Evolutionary conservation across 2,113 vertebrate genomes (phyloP).

Genomic region (Microtus pennsylvanicus): DNA sequence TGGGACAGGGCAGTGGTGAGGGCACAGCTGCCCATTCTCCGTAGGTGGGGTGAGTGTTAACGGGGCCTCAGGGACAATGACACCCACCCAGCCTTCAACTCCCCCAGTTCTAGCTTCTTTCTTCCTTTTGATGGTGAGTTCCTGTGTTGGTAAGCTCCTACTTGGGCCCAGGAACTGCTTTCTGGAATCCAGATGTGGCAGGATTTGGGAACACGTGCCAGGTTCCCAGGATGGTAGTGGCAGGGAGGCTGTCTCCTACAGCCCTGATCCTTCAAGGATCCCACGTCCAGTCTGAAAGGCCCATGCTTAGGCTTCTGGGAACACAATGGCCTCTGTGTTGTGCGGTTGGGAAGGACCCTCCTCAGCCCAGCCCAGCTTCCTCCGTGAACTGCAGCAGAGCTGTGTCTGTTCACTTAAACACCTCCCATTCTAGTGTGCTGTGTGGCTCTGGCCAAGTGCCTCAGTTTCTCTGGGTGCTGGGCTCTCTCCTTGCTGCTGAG

Average conservation of each 20-base stretch:
- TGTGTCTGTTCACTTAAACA: accelerated
- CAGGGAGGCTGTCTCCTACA: not conserved
- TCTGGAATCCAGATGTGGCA: constrained; percentile 72
- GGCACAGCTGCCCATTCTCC: not conserved
- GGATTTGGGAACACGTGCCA: not conserved
- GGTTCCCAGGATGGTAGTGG: not conserved
- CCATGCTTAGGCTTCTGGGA: not conserved
- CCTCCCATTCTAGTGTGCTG: not conserved
- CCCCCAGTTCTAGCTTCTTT: not conserved
- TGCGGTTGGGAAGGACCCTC: not conserved
- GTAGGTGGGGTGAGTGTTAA: not conserved
- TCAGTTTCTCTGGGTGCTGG: not conserved
- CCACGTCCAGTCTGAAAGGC: not conserved
- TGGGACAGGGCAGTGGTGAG: not conserved
- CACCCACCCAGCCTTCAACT: not conserved
- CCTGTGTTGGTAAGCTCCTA: not conserved
- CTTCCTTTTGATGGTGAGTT: not conserved
- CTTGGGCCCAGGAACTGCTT: not conserved
- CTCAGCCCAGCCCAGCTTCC: not conserved
- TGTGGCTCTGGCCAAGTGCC: not conserved
- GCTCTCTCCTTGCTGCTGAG: not conserved
- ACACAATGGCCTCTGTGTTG: constrained; percentile 65
- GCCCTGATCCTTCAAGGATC: not conserved
- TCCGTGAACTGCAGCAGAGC: not conserved
- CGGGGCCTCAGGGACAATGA: accelerated